Evolutionary conservation across 2,113 vertebrate species (phyloP), one percentile per base, ranked within the genome.

Genomic region (Echinops telfairi): DNA sequence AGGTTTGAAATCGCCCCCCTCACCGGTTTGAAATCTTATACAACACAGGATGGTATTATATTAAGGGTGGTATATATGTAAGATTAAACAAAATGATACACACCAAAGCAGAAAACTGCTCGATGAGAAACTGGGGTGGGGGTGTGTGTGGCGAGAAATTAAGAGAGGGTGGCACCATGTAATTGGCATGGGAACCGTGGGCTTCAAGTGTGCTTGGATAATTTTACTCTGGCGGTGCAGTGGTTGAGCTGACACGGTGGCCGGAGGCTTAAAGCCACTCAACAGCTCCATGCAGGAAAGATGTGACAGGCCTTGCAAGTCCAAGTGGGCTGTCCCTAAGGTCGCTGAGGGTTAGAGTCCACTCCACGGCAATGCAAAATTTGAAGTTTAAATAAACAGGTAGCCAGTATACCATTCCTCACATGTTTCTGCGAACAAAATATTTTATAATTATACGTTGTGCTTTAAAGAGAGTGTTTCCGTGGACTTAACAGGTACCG

Each of bases 31-130:
- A 75, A 88, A 93, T 57, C 12, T 68, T 80, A n/a, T 81, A 80
- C 87, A 89, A 77, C 57, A n/a, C 12, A 82, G 29, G 78, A 23
- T 53, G 47, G 47, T 11, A 53, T 53, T 10, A 53, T 11, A 53
- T 53, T 83, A 80, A 94, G 75, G 47, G 14, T 60, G 58, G 58
- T 57, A 81, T 53, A 92, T 33, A 47, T 0, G 36, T 89, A 82
- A 27, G 87, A 70, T 25, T 27, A 88, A 89, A 87, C 47, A 92
- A 91, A 22, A 73, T 47, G 23, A 82, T 60, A 87, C 87, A 87
- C 25, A 85, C 11, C 38, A 88, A 93, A 70, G 76, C 53, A 82
- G 60, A 93, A 91, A 7, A 86, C 1, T 76, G 33, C 75, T 82
- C 81, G 22, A 70, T 8, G 10, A 19, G 17, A 17, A 9, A 66